phyloP scores from a whole-genome alignment of 1,140 invertebrate genomes.

The Bombus fervidus region DNA sequence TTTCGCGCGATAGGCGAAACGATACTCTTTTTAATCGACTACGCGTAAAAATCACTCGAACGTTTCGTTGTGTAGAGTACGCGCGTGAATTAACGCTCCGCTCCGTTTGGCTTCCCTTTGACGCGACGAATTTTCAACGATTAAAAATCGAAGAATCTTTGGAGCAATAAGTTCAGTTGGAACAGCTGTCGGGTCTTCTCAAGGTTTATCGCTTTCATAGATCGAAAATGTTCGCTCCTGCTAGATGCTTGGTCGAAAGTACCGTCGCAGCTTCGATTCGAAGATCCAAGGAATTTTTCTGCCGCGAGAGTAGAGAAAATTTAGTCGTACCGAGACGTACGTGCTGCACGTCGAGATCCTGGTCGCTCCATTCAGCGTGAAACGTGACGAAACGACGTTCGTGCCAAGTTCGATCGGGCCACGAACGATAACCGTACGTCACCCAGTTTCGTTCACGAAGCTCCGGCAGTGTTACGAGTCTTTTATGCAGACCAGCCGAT shows the following conservation, averaged over 20 bases:
- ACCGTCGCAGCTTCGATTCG: background rate
- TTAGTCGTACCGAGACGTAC: background rate
- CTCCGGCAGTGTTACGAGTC: constrained; percentile 13
- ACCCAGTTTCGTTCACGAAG: constrained; percentile 31
- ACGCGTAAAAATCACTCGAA: background rate
- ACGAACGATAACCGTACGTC: constrained; percentile 37
- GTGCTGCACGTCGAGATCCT: background rate
- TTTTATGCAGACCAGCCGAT: constrained; percentile 22
- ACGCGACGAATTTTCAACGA: no score
- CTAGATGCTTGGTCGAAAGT: background rate
- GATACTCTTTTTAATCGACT: no score
- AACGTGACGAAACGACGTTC: constrained; percentile 8
- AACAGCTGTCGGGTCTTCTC: background rate
- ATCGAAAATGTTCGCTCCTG: no score
- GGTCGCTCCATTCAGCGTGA: constrained; percentile 14
- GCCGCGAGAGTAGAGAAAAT: background rate
- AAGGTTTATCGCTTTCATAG: background rate
- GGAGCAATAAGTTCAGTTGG: no score
- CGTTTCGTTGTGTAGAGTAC: no score
- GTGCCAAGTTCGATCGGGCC: constrained; percentile 41
- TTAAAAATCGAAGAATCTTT: no score
- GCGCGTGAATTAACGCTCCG: no score
- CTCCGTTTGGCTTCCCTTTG: no score
- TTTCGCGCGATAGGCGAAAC: no score
- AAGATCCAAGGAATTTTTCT: background rate